These are phyloP conservation scores for Euproctis similis DNA, from an alignment of 2,888 invertebrate genomes.

Conservation along the genomic window DNA sequence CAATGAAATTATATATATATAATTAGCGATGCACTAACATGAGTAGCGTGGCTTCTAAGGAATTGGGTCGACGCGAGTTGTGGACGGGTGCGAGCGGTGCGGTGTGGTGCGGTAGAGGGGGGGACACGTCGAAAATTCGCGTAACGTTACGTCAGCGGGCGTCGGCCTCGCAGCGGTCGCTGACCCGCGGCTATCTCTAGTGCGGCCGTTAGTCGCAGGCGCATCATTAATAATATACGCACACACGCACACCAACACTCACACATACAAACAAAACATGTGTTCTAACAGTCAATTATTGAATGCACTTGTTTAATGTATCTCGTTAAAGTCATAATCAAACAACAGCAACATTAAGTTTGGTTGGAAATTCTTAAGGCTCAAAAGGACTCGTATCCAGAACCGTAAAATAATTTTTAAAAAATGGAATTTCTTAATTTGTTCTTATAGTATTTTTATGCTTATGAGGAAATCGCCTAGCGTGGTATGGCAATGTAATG, in stretches of 20 bases:
- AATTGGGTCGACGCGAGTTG: slow-evolving; percentile 64
- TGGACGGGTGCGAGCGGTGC: slow-evolving; percentile 29
- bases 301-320: slow-evolving; percentile 14
- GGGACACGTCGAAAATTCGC: slow-evolving; percentile 62
- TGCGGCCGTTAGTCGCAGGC: slow-evolving; percentile 53
- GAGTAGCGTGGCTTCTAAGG: slow-evolving; percentile 69
- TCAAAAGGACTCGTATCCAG: too few relatives aligned
- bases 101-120: slow-evolving; percentile 30
- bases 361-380: too few relatives aligned
- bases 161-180: slow-evolving; percentile 68
- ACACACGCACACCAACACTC: slow-evolving; percentile 30
- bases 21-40: slow-evolving; percentile 71
- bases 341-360: too few relatives aligned
- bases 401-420: too few relatives aligned
- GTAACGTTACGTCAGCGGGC: slow-evolving; percentile 74
- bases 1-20: slow-evolving; percentile 53
- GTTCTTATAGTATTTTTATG: too few relatives aligned
- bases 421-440: too few relatives aligned
- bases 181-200: slow-evolving; percentile 72
- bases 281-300: slow-evolving; percentile 17
- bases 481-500: too few relatives aligned
- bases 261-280: slow-evolving; percentile 18
- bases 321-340: too few relatives aligned
- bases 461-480: too few relatives aligned
- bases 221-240: too few relatives aligned